Conservation (phyloP, 2,113 vertebrate species). For the Thryonomys swinderianus region DNA sequence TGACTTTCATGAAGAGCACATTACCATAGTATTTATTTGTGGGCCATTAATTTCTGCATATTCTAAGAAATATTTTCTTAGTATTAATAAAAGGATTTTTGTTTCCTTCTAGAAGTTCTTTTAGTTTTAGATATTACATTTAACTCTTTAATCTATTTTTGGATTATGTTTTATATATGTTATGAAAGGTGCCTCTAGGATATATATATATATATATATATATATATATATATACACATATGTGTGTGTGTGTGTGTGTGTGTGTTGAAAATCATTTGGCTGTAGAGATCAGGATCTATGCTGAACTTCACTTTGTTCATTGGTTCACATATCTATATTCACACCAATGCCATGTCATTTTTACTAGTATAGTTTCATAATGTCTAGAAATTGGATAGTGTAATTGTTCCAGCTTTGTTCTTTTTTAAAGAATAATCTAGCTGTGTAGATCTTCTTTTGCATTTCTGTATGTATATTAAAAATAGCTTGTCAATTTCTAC, state of each 20-base stretch:
- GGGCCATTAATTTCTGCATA: conserved; percentile 22
- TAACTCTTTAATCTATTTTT: background rate
- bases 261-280: conserved; percentile 35
- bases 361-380: conserved; percentile 43
- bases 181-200: background rate
- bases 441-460: conserved; percentile 32
- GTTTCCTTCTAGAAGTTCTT: conserved; percentile 44
- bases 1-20: background rate
- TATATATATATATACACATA: background rate
- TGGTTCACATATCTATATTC: background rate
- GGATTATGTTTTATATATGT: conserved; percentile 30
- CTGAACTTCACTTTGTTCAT: background rate
- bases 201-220: background rate
- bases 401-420: conserved; percentile 46
- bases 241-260: background rate
- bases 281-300: background rate
- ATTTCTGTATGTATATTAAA: conserved; percentile 48
- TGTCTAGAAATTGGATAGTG: background rate
- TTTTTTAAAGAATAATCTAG: conserved; percentile 53
- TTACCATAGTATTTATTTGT: conserved; percentile 16
- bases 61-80: conserved; percentile 58
- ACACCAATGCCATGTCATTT: background rate
- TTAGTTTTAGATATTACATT: conserved; percentile 18
- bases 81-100: background rate
- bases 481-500: conserved; percentile 35